Base-by-base conservation (phyloP, 2,113 vertebrate genomes). In the Paratilapia polleni region DNA sequence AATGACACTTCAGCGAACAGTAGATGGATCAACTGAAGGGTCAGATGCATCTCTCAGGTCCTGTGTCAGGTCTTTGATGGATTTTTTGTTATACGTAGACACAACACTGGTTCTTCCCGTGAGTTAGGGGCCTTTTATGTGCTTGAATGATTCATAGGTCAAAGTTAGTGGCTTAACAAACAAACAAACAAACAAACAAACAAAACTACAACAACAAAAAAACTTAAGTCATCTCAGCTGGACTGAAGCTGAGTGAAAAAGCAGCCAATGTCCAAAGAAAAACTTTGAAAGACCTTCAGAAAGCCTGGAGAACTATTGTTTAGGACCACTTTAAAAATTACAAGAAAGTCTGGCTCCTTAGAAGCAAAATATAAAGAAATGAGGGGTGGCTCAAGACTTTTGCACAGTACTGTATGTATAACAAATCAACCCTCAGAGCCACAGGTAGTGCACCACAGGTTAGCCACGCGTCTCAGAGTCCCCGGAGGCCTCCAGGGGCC, bases 381-480 rank as follows among this genome's bases (percentile, higher is more conserved):
- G 28, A 31, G 28, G 28, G 28, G 28, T 31, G 28, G 28, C 28
- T 31, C 4, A 31, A 31, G 28, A 49, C 26, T 43, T 43, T 43
- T 24, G 9, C 41, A 20, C 43, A 13, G 49, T 31, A 70, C 41
- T 70, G 43, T 70, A 47, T 52, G 47, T 73, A 26, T 17, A 77
- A 38, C 24, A 78, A 70, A 80, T 26, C 24, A 74, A 41, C 57
- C 14, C 28, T 75, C 9, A 9, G 61, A 89, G 84, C 92, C 75
- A 92, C 91, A 93, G 92, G 92, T 93, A 89, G 85, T 19, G 74
- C 43, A 73, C 92, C 75, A 90, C 90, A 92, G 92, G 90, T 94
- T 90, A 86, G 89, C 87, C 92, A 94, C 93, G 85, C 70, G 91
- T 87, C 92, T 81, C 9, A 4, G 58, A 31, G 81, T 88, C 92